These are phyloP conservation scores for Hylaea fasciaria DNA, from an alignment of 2,888 invertebrate genomes.

Conservation along the genomic window DNA sequence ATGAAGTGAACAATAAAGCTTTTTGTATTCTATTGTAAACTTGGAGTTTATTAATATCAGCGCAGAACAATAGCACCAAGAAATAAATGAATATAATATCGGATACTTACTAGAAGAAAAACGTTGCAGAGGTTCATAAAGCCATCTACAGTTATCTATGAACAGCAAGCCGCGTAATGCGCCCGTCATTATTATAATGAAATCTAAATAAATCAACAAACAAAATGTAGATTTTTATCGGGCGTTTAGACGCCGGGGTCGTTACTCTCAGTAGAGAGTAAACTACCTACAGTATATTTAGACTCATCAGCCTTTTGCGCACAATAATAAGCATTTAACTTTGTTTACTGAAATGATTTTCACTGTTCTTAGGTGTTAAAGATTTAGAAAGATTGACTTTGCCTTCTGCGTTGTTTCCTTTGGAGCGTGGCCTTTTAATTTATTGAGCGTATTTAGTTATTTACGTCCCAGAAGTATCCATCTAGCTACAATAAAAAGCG, in stretches of 20 bases:
- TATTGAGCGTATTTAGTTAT: neutral
- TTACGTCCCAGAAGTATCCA: neutral
- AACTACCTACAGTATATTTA: slow-evolving; percentile 30
- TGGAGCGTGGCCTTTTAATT: neutral
- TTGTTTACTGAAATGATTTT: slow-evolving; percentile 16
- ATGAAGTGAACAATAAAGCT: no score
- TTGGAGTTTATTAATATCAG: no score
- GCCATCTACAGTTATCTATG: neutral
- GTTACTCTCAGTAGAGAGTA: slow-evolving; percentile 40
- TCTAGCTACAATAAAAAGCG: neutral
- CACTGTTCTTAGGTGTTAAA: slow-evolving; percentile 4
- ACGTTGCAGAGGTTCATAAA: neutral
- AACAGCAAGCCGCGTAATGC: slow-evolving; percentile 2
- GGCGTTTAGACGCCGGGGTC: slow-evolving; percentile 40
- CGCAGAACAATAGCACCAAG: no score
- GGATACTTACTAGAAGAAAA: no score
- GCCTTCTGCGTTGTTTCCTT: slow-evolving; percentile 2
- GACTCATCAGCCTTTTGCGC: slow-evolving; percentile 27
- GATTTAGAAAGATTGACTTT: slow-evolving; percentile 5
- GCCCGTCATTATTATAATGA: slow-evolving; percentile 7
- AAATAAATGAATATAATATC: no score
- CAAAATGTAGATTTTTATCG: slow-evolving; percentile 44
- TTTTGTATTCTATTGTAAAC: no score
- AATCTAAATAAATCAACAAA: slow-evolving; percentile 34
- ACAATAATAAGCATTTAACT: slow-evolving; percentile 24